A percentile compares a stretch with the other conserved stretches of the same genome.
phyloP scores from a whole-genome alignment of 2,888 invertebrate species.

The Harmothoe impar region DNA sequence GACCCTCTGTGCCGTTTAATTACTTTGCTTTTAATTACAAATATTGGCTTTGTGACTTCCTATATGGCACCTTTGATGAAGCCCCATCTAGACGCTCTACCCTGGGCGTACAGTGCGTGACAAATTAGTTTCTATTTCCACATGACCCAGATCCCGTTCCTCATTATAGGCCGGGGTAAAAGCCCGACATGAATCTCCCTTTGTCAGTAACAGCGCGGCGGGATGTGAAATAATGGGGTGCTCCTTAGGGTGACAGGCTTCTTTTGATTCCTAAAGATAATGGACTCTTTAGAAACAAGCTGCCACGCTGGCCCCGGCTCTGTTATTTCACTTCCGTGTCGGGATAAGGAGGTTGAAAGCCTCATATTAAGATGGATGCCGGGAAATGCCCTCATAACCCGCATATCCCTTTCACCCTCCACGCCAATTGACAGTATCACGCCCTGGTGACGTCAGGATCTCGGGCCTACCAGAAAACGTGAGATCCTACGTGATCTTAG shows the following conservation, averaged over 20 bases:
- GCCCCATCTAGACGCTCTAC: neutral
- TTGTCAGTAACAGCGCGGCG: too few relatives aligned
- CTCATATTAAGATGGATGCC: constrained; percentile 5
- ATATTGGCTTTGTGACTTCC: neutral
- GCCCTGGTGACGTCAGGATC: constrained; percentile 33
- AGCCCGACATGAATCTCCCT: neutral
- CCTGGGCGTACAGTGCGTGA: neutral
- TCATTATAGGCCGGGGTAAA: neutral
- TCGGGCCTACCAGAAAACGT: neutral
- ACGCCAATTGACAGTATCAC: constrained; percentile 32
- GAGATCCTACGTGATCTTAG: neutral
- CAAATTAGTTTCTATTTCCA: neutral
- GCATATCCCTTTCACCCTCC: neutral
- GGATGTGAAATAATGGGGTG: neutral
- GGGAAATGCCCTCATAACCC: neutral
- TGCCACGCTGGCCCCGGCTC: neutral
- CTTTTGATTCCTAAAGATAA: neutral
- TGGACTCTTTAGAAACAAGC: neutral
- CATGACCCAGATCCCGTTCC: constrained; percentile 1
- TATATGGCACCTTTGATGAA: neutral
- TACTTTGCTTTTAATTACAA: constrained; percentile 8
- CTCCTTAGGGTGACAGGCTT: neutral
- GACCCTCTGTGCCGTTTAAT: neutral
- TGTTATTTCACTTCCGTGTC: neutral
- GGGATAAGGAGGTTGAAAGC: neutral